Evolutionary conservation across 2,113 vertebrate species (phyloP).

Genomic region (Tiliqua scincoides): DNA sequence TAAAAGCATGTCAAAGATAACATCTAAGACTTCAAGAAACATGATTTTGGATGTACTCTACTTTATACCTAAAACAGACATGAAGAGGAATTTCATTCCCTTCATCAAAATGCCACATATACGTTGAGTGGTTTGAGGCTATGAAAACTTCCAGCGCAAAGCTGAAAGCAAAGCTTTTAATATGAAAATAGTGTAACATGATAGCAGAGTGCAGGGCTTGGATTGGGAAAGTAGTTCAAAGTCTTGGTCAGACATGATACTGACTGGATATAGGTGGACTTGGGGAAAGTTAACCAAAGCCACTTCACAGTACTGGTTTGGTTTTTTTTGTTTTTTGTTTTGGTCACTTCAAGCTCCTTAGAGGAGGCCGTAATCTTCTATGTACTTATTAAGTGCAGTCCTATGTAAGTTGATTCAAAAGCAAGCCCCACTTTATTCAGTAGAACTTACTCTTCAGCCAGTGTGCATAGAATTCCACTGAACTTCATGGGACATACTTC

Average conservation of each 20-base stretch:
- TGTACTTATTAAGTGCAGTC: background rate
- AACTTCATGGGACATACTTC: background rate
- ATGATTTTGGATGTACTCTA: slow-evolving; percentile 17
- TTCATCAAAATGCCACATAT: background rate
- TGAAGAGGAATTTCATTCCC: background rate
- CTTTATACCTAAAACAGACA: background rate
- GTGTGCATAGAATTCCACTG: no score
- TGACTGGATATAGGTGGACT: background rate
- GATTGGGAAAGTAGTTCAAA: background rate
- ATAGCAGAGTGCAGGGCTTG: background rate
- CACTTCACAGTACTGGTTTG: background rate
- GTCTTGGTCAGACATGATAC: background rate
- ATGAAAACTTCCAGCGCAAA: background rate
- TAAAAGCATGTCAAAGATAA: slow-evolving; percentile 26
- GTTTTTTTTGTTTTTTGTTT: no score
- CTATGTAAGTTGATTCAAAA: background rate
- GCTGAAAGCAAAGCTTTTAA: background rate
- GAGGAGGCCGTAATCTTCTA: background rate
- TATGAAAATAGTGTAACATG: background rate
- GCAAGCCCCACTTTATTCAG: no score
- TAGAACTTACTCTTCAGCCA: background rate
- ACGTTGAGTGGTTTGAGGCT: background rate
- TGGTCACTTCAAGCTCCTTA: no score
- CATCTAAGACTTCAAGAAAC: slow-evolving; percentile 23
- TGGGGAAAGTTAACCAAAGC: background rate